Base-by-base conservation (phyloP, 2,888 invertebrate genomes). In the Mellilla xanthometata region DNA sequence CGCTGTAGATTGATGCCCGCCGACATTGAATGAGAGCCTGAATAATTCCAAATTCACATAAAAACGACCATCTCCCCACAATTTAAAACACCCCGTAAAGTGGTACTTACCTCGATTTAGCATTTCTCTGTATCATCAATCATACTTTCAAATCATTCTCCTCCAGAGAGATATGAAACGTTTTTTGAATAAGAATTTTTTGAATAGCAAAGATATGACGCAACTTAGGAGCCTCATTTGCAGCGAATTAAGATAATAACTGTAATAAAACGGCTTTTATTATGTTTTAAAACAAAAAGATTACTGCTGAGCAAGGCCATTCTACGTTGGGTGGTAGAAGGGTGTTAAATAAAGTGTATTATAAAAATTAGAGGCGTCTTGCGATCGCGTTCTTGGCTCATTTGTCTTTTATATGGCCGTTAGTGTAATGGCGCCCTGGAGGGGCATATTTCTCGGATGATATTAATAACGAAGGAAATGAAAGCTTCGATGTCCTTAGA, bases 401-500 rank as follows among this genome's bases (percentile, higher is more conserved):
- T 76, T 76, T 75, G 74, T 76, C 74, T 76, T 73, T 75, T 71
- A 72, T 76, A 75, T 69, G 66, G 68, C 65, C 73, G 65, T 76
- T 74, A 70, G 69, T 60, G 68, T 72, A 75, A 76, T 72, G 72
- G 68, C 62, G 61, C 75, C 72, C 72, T 22, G 28, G 68, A 63
- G 72, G 63, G 58, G 62, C 65, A 68, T 68, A 70, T 70, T 72
- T 71, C 66, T 65, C 58, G 53, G 68, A 68, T 68, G 66, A 72
- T 72, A 74, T 76, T 77, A 73, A 72, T 72, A 75, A 70, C 60
- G 68, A 62, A 57, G 62, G 64, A 70, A 71, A 68, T 67, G 69
- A 74, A 67, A 63, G 59, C 59, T 65, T 62, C 65, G 64, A 65
- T 71, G 62, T 61, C 56, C 62, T 58, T 48, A 12, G 48, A 54